These are phyloP conservation scores for Drosophila macrothrix DNA, from an alignment of 2,888 invertebrate species.

Conservation along the genomic window DNA sequence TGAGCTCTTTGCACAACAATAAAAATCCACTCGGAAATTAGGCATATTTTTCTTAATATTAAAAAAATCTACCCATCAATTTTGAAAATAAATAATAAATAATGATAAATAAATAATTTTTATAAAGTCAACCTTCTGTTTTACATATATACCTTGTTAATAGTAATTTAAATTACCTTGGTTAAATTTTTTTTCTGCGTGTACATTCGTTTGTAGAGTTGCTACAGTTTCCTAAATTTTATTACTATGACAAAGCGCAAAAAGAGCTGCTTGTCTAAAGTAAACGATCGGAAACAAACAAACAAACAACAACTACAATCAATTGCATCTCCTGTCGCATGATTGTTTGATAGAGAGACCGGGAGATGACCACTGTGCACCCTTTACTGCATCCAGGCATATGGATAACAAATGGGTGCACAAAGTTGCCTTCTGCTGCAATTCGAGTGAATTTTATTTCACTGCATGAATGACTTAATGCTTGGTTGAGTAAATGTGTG, in stretches of 20 bases:
- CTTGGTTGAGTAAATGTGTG: constrained; percentile 35
- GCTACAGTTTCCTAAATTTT: background rate
- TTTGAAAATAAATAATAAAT: background rate
- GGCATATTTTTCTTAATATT: background rate
- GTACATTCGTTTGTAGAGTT: background rate
- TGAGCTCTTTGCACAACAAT: background rate
- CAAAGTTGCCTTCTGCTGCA: constrained; percentile 42
- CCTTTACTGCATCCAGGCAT: constrained; percentile 10
- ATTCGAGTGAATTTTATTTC: constrained; percentile 55
- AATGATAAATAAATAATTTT: no score
- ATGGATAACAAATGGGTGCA: constrained; percentile 60
- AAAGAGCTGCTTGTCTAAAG: constrained; percentile 3
- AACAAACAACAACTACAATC: constrained; percentile 67
- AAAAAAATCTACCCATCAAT: background rate
- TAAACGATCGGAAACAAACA: constrained; percentile 35
- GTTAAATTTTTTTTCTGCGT: background rate
- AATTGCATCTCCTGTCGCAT: constrained; percentile 71
- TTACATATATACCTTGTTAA: background rate
- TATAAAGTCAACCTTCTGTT: background rate
- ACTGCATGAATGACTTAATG: constrained; percentile 56
- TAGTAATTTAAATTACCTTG: background rate
- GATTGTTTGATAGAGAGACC: constrained; percentile 47
- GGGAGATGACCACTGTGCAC: background rate
- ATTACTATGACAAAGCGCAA: constrained; percentile 7
- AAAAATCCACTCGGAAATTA: background rate